Evolutionary conservation across 2,113 vertebrate species (phyloP).

Genomic region (Apus apus): DNA sequence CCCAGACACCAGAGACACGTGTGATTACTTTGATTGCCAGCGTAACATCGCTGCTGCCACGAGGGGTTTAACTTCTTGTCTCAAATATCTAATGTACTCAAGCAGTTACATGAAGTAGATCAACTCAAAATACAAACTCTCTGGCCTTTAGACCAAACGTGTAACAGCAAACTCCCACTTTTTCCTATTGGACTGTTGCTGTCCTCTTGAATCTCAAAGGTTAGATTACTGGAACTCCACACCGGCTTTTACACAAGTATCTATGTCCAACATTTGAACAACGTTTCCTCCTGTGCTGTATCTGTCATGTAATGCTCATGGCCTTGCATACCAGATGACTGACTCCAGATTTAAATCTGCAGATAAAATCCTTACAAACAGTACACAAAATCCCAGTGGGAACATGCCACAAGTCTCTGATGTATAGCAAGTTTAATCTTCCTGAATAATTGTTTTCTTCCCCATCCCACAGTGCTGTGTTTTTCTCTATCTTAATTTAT

Average conservation of each 20-base stretch:
- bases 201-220: neutral
- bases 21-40: neutral
- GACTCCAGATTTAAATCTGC: neutral
- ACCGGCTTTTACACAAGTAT: neutral
- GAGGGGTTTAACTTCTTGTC: neutral
- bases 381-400: neutral
- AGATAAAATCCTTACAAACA: neutral
- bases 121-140: neutral
- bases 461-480: neutral
- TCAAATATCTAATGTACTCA: neutral
- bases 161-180: accelerated
- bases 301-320: neutral
- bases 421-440: conserved; percentile 29
- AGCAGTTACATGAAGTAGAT: neutral
- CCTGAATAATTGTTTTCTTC: conserved; percentile 15
- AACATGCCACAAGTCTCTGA: neutral
- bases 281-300: neutral
- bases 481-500: conserved; percentile 33
- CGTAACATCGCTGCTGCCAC: neutral
- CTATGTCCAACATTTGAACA: neutral
- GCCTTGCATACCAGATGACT: neutral
- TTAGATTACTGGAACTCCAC: neutral
- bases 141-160: neutral
- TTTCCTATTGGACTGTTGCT: neutral
- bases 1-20: neutral